These are phyloP conservation scores for Chaenogobius annularis DNA, from an alignment of 2,113 vertebrate genomes.

Conservation along the genomic window DNA sequence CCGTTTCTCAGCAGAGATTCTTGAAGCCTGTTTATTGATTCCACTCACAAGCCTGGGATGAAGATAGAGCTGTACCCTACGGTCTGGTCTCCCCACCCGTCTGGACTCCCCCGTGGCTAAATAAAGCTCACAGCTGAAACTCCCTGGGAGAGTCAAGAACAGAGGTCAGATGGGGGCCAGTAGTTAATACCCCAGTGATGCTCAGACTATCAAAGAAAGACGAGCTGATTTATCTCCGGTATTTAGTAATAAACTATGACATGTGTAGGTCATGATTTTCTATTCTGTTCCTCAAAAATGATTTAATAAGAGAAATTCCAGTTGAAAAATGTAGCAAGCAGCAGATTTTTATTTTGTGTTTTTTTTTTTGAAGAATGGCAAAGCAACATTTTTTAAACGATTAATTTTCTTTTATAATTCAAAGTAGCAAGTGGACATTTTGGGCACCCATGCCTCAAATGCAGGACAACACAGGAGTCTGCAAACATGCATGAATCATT, in stretches of 20 bases:
- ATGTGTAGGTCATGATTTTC: neutral
- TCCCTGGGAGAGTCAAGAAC: neutral
- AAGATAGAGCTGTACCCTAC: neutral
- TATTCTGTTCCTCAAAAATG: neutral
- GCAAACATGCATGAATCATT: too few relatives aligned
- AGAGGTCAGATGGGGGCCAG: neutral
- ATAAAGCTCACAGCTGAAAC: conserved; percentile 1
- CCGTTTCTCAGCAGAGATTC: neutral
- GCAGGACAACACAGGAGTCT: too few relatives aligned
- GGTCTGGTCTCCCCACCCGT: neutral
- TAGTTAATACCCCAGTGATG: neutral
- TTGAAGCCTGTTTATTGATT: conserved; percentile 5
- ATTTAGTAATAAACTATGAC: neutral
- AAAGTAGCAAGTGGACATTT: too few relatives aligned
- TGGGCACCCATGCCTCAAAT: too few relatives aligned
- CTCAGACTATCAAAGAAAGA: neutral
- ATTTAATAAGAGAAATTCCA: too few relatives aligned
- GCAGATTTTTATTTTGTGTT: too few relatives aligned
- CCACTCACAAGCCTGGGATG: neutral
- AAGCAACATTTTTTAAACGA: too few relatives aligned
- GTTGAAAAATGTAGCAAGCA: too few relatives aligned
- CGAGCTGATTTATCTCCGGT: neutral
- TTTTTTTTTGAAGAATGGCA: too few relatives aligned
- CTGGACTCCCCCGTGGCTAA: neutral
- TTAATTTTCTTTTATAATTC: too few relatives aligned